Percentiles rank a stretch among this genome's conserved stretches.
phyloP scores from a whole-genome alignment of 2,888 invertebrate species.

The Nemotelus nigrinus region DNA sequence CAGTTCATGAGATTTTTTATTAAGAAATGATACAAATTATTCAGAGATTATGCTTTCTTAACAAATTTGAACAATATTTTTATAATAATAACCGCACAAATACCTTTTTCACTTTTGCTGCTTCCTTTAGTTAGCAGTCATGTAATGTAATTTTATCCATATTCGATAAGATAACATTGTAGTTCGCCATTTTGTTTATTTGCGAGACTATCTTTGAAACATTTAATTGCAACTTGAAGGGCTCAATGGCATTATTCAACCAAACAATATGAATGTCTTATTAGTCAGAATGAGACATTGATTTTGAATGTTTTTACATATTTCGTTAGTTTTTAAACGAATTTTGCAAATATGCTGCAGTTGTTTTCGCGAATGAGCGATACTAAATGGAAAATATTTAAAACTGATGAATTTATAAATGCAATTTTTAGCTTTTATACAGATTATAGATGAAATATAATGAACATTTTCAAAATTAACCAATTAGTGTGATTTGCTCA shows the following conservation, averaged over 20 bases:
- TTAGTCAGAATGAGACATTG: too few relatives aligned
- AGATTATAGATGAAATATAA: background rate
- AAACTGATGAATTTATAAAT: slow-evolving; percentile 15
- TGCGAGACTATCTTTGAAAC: background rate
- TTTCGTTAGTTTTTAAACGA: background rate
- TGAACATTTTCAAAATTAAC: slow-evolving; percentile 11
- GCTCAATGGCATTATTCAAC: too few relatives aligned
- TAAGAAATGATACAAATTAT: too few relatives aligned
- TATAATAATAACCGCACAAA: too few relatives aligned
- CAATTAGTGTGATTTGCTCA: slow-evolving; percentile 33
- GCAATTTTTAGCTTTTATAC: slow-evolving; percentile 32
- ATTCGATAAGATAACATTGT: background rate
- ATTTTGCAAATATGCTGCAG: background rate
- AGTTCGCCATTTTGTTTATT: slow-evolving; percentile 6
- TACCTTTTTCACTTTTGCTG: background rate
- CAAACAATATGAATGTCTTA: too few relatives aligned
- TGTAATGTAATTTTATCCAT: slow-evolving; percentile 3
- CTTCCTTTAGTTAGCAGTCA: background rate
- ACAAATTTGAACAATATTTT: too few relatives aligned
- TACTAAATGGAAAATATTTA: slow-evolving; percentile 29
- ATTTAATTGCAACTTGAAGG: background rate
- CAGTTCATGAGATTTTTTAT: too few relatives aligned
- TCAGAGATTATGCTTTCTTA: too few relatives aligned
- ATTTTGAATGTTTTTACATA: background rate
- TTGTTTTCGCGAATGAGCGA: slow-evolving; percentile 34